Evolutionary conservation across 2,113 vertebrate genomes (phyloP).

Genomic region (Chloropsis hardwickii): DNA sequence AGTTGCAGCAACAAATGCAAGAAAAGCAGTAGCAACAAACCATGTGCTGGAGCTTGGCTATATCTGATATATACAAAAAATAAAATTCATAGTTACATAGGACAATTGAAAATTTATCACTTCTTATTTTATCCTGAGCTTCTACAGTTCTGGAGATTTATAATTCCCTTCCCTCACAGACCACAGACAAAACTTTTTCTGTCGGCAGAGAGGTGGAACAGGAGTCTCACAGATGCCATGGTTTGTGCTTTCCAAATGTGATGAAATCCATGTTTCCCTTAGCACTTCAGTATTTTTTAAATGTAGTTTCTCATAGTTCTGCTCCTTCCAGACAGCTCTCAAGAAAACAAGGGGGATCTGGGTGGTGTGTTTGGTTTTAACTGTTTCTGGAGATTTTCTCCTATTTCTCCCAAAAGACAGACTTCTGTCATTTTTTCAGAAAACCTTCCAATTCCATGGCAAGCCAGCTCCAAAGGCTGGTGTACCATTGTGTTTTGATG

Average conservation of each 20-base stretch:
- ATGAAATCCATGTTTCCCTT: background rate
- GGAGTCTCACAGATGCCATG: background rate
- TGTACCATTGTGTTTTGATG: rapidly evolving
- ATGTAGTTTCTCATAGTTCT: background rate
- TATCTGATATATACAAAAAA: background rate
- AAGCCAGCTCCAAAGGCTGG: background rate
- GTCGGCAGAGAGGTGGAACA: background rate
- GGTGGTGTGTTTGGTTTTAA: background rate
- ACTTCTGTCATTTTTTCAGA: background rate
- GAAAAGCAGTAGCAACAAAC: background rate
- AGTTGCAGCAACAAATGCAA: background rate
- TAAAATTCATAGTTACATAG: background rate
- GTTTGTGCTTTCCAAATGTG: background rate
- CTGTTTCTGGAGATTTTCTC: background rate
- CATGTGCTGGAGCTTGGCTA: background rate
- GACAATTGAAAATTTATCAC: background rate
- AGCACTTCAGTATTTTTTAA: background rate
- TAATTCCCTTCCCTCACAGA: background rate
- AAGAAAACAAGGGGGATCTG: background rate
- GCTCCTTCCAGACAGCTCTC: background rate
- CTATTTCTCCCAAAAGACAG: background rate
- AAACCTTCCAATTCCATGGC: rapidly evolving
- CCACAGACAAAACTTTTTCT: background rate
- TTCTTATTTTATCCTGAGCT: background rate
- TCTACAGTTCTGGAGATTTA: background rate